phyloP scores from a whole-genome alignment of 2,797 vertebrate species.

The Tokudaia tokunoshimensis region DNA sequence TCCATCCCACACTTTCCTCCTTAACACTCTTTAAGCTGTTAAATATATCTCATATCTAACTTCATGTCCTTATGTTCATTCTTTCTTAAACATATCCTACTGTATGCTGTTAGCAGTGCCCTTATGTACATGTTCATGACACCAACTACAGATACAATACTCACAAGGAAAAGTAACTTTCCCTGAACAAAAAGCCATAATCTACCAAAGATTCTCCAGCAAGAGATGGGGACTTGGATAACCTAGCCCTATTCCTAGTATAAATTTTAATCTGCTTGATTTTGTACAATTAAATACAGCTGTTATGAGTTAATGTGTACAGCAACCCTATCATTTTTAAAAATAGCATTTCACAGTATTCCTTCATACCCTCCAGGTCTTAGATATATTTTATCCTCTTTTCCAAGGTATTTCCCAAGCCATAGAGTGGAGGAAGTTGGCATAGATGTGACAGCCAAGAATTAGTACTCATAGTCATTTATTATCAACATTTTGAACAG shows the following conservation, averaged over 20 bases:
- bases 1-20: background rate
- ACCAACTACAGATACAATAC: background rate
- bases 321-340: background rate
- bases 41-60: background rate
- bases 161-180: background rate
- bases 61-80: background rate
- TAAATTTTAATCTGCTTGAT: background rate
- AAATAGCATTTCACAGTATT: background rate
- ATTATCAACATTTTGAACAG: background rate
- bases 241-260: background rate
- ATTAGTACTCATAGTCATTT: background rate
- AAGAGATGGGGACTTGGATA: background rate
- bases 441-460: too few relatives aligned
- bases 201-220: too few relatives aligned
- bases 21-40: too few relatives aligned
- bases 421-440: too few relatives aligned
- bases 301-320: background rate
- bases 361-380: too few relatives aligned
- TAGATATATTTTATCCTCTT: background rate
- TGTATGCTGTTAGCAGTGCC: background rate
- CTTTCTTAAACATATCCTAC: background rate
- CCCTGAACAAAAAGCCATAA: background rate
- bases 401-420: background rate
- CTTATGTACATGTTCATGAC: background rate
- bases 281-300: background rate